Conservation (phyloP, 2,888 invertebrate species). For the Leptura quadrifasciata region DNA sequence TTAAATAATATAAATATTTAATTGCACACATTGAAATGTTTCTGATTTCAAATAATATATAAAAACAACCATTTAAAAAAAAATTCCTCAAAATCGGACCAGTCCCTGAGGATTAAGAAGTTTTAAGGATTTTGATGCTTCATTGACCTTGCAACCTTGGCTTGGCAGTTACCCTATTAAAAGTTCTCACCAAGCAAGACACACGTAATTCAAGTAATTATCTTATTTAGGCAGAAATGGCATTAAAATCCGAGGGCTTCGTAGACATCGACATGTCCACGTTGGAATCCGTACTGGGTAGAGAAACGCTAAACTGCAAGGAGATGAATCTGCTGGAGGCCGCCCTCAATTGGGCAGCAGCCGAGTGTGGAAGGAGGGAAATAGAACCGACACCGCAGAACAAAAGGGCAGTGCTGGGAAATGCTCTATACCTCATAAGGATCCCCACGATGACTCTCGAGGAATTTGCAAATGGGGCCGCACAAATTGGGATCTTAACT, state of each 20-base stretch:
- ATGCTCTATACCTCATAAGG: constrained; percentile 90
- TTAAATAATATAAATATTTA: too few species aligned
- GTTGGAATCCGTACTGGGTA: constrained; percentile 90
- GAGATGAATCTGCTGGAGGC: constrained; percentile 94
- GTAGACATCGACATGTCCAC: constrained; percentile 96
- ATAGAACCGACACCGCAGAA: constrained; percentile 88
- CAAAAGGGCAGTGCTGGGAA: constrained; percentile 84
- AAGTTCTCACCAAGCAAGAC: not conserved
- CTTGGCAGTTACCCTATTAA: not conserved
- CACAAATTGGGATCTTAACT: constrained; percentile 93
- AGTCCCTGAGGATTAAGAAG: too few species aligned
- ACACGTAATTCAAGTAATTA: constrained; percentile 14
- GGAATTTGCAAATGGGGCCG: constrained; percentile 96
- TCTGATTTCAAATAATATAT: too few species aligned
- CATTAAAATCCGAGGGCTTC: constrained; percentile 95
- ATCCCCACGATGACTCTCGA: constrained; percentile 96
- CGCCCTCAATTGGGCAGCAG: constrained; percentile 93
- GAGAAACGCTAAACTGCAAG: constrained; percentile 96
- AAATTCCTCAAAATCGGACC: too few species aligned
- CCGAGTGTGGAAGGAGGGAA: constrained; percentile 90
- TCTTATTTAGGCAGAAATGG: constrained; percentile 90
- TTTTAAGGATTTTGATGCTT: too few species aligned
- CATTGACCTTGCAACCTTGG: not conserved
- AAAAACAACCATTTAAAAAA: too few species aligned
- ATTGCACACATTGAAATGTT: too few species aligned